Base-by-base conservation (phyloP, 1,140 invertebrate genomes). In the Helicoverpa armigera region DNA sequence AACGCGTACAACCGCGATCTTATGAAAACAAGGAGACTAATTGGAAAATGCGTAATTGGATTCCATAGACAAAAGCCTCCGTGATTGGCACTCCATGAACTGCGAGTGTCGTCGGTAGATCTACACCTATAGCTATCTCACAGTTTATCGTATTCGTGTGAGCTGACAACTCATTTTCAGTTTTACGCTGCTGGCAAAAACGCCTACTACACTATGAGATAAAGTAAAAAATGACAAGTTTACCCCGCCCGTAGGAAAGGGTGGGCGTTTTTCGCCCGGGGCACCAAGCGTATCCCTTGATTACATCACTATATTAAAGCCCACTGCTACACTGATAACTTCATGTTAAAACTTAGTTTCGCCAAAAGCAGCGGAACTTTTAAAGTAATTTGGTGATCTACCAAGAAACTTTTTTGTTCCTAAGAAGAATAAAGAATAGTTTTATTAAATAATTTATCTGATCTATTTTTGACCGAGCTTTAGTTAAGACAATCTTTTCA, bases 271-370 rank as follows among this genome's bases (percentile, higher is more conserved):
- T 18, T 69, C n/a, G 65, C 65, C 16, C 10, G 65, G 43, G 23
- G 65, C 43, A 13, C 43, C 18, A 43, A 69, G 43, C 43, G 31
- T 69, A 50, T 69, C 65, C 43, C 65, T 18, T 18, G 43, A 69
- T 69, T 69, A 69, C 43, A 50, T 61, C 18, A 31, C 23, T 29
- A 67, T 7, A 67, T 48, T 67, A 67, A 67, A 67, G n/a, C 35
- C 43, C 61, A 63, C 31, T 65, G 31, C n/a, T 65, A 16, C 14
- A 48, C 61, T 65, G 61, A 48, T 43, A 65, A 43, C 61, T 65
- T 65, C 18, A 69, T 69, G 9, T 48, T 23, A 69, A 50, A 69
- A 69, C 43, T 50, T 69, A 4, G n/a, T 18, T 16, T 67, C 43
- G 18, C 50, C 18, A 16, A 48, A 14, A 50, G n/a, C 16, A 16